A percentile compares a stretch with the other conserved stretches of the same genome.
Conservation (phyloP, 2,113 vertebrate genomes). For the Ailuropoda melanoleuca region DNA sequence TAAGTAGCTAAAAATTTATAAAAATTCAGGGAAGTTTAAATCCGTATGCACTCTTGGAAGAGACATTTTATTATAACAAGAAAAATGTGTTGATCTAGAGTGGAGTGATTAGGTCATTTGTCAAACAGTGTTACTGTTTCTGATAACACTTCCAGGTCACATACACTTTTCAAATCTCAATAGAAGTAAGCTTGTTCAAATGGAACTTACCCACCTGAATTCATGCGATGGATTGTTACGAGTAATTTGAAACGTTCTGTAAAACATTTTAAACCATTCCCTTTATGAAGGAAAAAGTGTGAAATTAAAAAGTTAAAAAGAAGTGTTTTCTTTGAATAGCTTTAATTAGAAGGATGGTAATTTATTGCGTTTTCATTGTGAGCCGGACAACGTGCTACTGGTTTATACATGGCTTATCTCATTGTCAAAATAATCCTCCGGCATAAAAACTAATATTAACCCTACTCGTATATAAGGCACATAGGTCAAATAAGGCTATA, state of each 20-base stretch:
- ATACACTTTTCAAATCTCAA: conserved; percentile 70
- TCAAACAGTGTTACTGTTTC: conserved; percentile 78
- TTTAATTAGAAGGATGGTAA: neutral
- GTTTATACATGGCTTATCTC: neutral
- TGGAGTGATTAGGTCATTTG: conserved; percentile 82
- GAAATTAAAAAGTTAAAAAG: neutral
- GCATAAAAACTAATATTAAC: neutral
- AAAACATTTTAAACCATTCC: neutral
- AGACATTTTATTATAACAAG: conserved; percentile 83
- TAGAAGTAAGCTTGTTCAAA: conserved; percentile 60
- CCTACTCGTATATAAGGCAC: neutral
- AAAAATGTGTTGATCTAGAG: conserved; percentile 83
- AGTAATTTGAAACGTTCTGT: conserved; percentile 65
- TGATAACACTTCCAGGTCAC: conserved; percentile 79
- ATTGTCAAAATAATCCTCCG: neutral
- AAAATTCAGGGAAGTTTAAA: conserved; percentile 77
- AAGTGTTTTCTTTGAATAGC: neutral
- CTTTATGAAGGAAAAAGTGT: neutral
- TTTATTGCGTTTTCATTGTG: neutral
- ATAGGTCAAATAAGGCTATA: neutral
- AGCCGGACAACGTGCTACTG: neutral
- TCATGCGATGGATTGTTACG: conserved; percentile 56
- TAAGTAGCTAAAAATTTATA: conserved; percentile 61
- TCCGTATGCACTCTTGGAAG: conserved; percentile 78
- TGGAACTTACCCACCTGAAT: conserved; percentile 56